phyloP scores from a whole-genome alignment of 2,888 invertebrate genomes.

The Rhorus exstirpatorius region DNA sequence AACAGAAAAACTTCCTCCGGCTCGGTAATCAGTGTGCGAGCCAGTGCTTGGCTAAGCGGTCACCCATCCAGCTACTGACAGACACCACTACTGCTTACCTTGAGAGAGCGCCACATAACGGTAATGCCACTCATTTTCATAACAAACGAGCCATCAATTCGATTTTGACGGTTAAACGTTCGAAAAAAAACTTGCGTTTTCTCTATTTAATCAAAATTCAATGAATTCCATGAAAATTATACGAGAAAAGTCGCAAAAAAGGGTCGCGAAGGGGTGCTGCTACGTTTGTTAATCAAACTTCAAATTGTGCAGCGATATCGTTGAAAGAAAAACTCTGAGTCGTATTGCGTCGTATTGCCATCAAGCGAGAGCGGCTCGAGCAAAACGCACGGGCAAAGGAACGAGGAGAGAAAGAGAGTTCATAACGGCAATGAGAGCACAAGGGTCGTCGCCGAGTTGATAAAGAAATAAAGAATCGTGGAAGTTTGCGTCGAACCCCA shows the following conservation, averaged over 20 bases:
- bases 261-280: slow-evolving; percentile 29
- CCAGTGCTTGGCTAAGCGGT: too few relatives aligned
- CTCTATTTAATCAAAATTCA: slow-evolving; percentile 20
- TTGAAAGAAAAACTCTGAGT: slow-evolving; percentile 59
- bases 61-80: too few relatives aligned
- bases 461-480: slow-evolving; percentile 86
- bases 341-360: slow-evolving; percentile 45
- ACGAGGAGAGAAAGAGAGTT: slow-evolving; percentile 45
- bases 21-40: too few relatives aligned
- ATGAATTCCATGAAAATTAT: neutral
- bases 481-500: slow-evolving; percentile 85
- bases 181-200: neutral
- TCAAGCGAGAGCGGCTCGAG: slow-evolving; percentile 39
- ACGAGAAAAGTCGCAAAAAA: slow-evolving; percentile 29
- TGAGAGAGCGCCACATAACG: too few relatives aligned
- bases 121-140: neutral
- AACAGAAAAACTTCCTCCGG: too few relatives aligned
- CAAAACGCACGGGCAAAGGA: slow-evolving; percentile 27
- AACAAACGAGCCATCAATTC: neutral
- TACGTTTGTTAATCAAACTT: slow-evolving; percentile 67
- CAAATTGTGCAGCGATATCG: slow-evolving; percentile 59
- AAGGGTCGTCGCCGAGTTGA: slow-evolving; percentile 81
- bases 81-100: too few relatives aligned
- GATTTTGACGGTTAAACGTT: neutral
- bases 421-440: slow-evolving; percentile 63